Evolutionary conservation across 2,113 vertebrate genomes (phyloP), one percentile per base, ranked within the genome.

Genomic region (Tachycineta bicolor): DNA sequence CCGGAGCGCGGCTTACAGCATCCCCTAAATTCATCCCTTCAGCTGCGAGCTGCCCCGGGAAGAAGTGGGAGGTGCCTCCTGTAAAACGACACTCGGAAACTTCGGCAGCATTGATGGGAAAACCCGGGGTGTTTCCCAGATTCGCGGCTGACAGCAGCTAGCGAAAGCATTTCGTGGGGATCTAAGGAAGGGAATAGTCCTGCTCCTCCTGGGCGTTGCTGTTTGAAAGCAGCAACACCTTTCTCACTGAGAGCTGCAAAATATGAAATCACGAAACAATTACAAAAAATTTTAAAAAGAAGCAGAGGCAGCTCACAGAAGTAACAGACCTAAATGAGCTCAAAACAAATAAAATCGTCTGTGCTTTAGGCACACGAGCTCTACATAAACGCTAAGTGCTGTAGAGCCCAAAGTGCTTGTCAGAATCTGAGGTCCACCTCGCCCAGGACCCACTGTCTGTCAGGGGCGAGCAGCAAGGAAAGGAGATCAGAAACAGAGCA

Each of bases 1-100:
- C 5, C 67, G 14, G 71, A 31, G 82, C 46, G 28, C 31, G 3
- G 64, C 41, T 91, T 23, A 26, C 79, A 43, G 79, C 87, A 93
- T 70, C 95, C 55, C 83, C 89, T 15, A 9, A 37, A 64, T 31
- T 28, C 53, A 37, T 37, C 37, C 37, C 37, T 37, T 5, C 89
- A 31, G 10, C 80, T 34, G 75, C 46, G 33, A 80, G 46, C 69
- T 4, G 52, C 81, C 6, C 64, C 10, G 80, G 91, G 59, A 49
- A 91, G 43, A 67, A 56, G 52, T 20, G 77, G 79, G 87, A 82
- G 82, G 83, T 62, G 87, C 76, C 92, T 79, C 41, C 10, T 43
- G 92, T 59, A 43, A 67, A 80, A 73, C 20, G 59, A 90, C 69
- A 23, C 79, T 89, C 52, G 92, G 93, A 95, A 94, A 96, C 29